These are phyloP conservation scores for Lepidiolamprologus cunningtoni DNA, from an alignment of 2,113 vertebrate species.

Conservation along the genomic window DNA sequence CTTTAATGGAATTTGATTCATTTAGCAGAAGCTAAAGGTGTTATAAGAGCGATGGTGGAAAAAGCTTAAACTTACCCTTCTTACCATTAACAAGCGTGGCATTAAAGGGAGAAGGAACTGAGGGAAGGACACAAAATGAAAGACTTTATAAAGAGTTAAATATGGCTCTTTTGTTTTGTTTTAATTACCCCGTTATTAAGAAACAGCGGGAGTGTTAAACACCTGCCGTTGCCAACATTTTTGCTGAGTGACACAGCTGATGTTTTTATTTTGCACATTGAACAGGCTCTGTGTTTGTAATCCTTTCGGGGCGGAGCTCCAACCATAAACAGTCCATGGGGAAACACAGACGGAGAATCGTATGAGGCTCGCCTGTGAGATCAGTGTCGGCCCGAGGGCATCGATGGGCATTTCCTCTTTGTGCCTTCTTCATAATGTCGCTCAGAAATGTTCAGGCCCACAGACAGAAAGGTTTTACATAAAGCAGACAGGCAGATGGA, in stretches of 20 bases:
- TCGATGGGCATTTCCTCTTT: constrained; percentile 51
- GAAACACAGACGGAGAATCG: not conserved
- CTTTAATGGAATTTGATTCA: not conserved
- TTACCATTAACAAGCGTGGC: not conserved
- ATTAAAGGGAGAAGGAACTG: not conserved
- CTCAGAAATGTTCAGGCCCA: constrained; percentile 31
- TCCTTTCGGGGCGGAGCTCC: not conserved
- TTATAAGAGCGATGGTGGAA: not conserved
- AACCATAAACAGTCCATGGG: constrained; percentile 20
- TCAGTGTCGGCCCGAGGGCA: constrained; percentile 51
- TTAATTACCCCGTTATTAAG: not conserved
- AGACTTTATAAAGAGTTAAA: not conserved
- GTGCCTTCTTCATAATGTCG: constrained; percentile 41
- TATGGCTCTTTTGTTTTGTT: not conserved
- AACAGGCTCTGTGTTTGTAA: not conserved
- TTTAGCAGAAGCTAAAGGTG: not conserved
- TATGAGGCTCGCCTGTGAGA: constrained; percentile 32
- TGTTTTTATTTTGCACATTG: not conserved
- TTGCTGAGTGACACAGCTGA: not conserved
- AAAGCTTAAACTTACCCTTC: not conserved
- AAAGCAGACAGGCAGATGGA: constrained; percentile 20
- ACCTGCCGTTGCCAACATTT: not conserved
- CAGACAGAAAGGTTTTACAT: not conserved
- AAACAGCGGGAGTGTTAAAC: not conserved
- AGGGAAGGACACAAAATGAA: not conserved